A percentile compares a stretch with the other conserved stretches of the same genome.
These are phyloP conservation scores for Muscicapa comitata DNA, from an alignment of 2,797 vertebrate genomes.

Conservation along the genomic window DNA sequence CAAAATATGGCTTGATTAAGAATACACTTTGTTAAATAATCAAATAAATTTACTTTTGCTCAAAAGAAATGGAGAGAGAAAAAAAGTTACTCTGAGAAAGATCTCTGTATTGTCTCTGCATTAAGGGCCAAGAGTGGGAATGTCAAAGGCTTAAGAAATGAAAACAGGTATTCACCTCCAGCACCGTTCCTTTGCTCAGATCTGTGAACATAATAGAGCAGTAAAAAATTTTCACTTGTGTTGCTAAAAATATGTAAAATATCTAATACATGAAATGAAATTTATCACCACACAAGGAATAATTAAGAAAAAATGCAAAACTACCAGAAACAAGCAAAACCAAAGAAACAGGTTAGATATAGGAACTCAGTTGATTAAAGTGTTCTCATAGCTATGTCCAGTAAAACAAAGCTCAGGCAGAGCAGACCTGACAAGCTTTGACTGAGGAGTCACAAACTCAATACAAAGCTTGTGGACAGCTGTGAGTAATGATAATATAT, in stretches of 20 bases:
- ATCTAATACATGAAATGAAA: background rate
- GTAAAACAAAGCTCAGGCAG: background rate
- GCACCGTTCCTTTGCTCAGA: accelerated
- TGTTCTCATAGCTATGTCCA: background rate
- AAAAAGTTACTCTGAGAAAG: background rate
- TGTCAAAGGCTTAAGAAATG: background rate
- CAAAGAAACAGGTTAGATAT: background rate
- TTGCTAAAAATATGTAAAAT: background rate
- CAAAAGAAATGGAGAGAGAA: background rate
- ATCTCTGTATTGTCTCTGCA: background rate
- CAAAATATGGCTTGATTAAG: background rate
- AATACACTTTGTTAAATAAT: background rate
- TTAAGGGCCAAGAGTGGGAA: background rate
- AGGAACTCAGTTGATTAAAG: background rate
- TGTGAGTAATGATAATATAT: background rate
- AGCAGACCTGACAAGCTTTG: background rate
- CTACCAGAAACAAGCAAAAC: background rate
- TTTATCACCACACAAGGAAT: background rate
- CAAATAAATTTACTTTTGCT: background rate
- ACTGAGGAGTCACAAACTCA: background rate
- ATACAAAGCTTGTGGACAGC: background rate
- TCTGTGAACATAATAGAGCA: background rate
- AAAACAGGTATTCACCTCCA: background rate
- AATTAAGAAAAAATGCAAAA: background rate
- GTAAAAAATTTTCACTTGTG: background rate